A percentile compares a stretch with the other conserved stretches of the same genome.
phyloP scores from a whole-genome alignment of 1,140 invertebrate species.

The Trissolcus basalis region DNA sequence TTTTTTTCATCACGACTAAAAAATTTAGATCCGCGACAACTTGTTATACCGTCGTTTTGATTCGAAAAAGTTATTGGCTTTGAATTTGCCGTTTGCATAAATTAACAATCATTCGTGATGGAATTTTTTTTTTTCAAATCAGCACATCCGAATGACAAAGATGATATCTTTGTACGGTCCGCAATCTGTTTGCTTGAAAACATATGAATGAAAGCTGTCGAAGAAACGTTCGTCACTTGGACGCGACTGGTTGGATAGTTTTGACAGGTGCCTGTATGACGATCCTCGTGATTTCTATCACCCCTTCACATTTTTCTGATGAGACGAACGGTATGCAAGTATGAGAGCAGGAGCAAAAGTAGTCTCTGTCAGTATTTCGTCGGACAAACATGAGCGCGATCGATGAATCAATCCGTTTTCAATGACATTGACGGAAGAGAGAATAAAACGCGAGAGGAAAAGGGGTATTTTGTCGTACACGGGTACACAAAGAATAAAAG shows the following conservation, averaged over 20 bases:
- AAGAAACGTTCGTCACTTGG: conserved; percentile 25
- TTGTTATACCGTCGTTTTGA: no score
- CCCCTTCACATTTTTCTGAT: conserved; percentile 56
- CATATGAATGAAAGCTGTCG: conserved; percentile 35
- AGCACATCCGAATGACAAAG: no score
- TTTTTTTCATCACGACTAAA: no score
- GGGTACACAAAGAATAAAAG: conserved; percentile 62
- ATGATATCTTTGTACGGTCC: no score
- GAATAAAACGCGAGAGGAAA: background rate
- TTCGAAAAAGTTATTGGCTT: no score
- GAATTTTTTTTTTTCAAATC: no score
- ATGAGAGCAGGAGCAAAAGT: conserved; percentile 43
- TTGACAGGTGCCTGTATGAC: conserved; percentile 46
- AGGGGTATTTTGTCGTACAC: conserved; percentile 50
- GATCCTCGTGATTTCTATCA: conserved; percentile 56
- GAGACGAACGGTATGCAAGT: conserved; percentile 50
- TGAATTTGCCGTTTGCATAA: no score
- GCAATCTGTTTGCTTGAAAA: conserved; percentile 13
- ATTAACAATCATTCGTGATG: no score
- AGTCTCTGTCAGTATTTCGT: conserved; percentile 69
- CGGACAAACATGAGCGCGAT: conserved; percentile 61
- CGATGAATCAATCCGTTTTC: conserved; percentile 60
- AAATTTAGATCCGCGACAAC: no score
- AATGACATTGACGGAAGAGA: conserved; percentile 50
- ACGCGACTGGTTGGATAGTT: conserved; percentile 8